Evolutionary conservation across 2,113 vertebrate species (phyloP).

Genomic region (Myocastor coypus): DNA sequence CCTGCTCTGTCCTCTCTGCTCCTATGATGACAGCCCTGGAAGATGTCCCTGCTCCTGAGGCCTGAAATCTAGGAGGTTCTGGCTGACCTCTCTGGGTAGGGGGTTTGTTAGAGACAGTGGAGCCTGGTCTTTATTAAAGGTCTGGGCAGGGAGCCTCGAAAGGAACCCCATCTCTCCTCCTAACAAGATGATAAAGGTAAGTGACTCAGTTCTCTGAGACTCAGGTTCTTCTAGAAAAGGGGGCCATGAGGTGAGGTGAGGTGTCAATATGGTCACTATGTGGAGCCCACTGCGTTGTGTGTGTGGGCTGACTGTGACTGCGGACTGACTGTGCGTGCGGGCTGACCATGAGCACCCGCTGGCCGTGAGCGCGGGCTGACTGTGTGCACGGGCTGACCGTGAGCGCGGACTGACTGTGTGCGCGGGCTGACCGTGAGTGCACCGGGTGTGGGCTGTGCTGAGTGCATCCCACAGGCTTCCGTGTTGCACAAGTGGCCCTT

Average conservation of each 20-base stretch:
- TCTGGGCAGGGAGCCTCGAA: not conserved
- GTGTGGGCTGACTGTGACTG: accelerated
- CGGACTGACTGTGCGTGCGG: not conserved
- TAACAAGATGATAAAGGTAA: not conserved
- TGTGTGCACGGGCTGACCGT: no score
- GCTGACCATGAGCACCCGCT: no score
- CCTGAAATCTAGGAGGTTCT: not conserved
- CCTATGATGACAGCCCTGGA: no score
- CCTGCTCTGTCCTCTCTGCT: not conserved
- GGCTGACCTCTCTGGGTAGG: not conserved
- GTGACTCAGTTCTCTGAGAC: not conserved
- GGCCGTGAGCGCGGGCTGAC: no score
- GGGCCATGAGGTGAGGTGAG: not conserved
- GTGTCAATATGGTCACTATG: not conserved
- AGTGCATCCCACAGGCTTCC: not conserved
- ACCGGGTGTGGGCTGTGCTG: not conserved
- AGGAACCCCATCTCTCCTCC: not conserved
- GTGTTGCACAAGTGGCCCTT: slow-evolving; percentile 46
- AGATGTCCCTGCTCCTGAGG: not conserved
- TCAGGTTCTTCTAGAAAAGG: slow-evolving; percentile 17
- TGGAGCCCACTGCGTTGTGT: not conserved
- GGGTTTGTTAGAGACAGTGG: not conserved
- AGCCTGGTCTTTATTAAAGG: not conserved
- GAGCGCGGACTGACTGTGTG: no score
- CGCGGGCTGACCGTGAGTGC: no score